Base-by-base conservation (phyloP, 2,888 invertebrate genomes). In the Parelbella ahira region DNA sequence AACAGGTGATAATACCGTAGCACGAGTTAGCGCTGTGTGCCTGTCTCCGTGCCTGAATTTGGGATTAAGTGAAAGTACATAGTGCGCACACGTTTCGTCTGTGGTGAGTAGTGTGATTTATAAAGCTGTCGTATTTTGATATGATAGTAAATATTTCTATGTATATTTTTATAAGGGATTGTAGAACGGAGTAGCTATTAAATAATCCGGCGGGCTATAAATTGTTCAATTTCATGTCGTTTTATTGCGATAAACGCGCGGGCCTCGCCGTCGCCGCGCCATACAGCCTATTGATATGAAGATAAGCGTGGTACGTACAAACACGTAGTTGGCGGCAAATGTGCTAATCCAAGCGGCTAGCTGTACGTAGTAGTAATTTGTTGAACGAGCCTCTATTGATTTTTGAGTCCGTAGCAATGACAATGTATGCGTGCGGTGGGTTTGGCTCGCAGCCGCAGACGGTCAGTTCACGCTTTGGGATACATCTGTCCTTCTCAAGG, bases 401-500 rank as follows among this genome's bases (percentile, higher is more conserved):
- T 42, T 41, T 34, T 23, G 43, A 43, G 34, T 29, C 36, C 36
- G 19, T 24, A 43, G 30, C 43, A 43, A 29, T 38, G 30, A 37
- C 37, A 37, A 13, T 30, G 27, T 24, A 15, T 9, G 37, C 27
- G 36, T 24, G 28, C 43, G 45, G 32, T 9, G 37, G 23, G 36
- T 24, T 25, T 39, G 45, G 32, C 33, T 33, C 43, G 39, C 32
- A 46, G 10, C 1, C 24, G 10, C 18, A 9, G 9, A 30, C 30
- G 19, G 44, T 20, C 39, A 20, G 23, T 34, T 42, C 43, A 37
- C 37, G 45, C 41, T 28, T 34, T 43, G 58, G 62, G 63, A 58
- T 62, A 59, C 62, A 59, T 36, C 52, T 58, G 79, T 69, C 80
- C 77, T 79, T 70, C 54, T 63, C 75, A 80, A 80, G 80, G 80